Conservation (phyloP, 2,888 invertebrate species). For the Aricia artaxerxes region DNA sequence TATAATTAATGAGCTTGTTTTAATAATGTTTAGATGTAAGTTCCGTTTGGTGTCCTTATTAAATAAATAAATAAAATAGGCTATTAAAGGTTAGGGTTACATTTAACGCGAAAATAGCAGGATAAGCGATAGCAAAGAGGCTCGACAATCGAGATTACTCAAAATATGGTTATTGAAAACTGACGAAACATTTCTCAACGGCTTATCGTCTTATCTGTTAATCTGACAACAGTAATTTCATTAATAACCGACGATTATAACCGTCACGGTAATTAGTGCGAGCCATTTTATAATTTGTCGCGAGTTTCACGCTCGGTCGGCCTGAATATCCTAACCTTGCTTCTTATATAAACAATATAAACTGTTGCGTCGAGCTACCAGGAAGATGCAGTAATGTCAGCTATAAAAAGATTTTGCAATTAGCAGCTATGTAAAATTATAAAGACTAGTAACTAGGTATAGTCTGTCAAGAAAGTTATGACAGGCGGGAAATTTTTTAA, state of each 20-base stretch:
- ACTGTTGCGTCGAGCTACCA: background rate
- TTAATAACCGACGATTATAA: background rate
- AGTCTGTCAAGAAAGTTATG: too few relatives aligned
- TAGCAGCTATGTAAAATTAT: background rate
- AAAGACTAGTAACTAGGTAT: background rate
- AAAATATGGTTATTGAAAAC: background rate
- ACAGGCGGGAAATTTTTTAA: too few relatives aligned
- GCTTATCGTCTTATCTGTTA: background rate
- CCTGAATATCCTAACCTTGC: background rate
- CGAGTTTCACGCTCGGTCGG: background rate
- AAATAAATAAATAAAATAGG: too few relatives aligned
- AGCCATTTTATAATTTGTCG: background rate
- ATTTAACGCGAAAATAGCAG: too few relatives aligned
- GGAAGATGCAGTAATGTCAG: background rate
- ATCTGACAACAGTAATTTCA: background rate
- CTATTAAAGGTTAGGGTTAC: too few relatives aligned
- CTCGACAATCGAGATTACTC: background rate
- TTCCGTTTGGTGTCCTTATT: too few relatives aligned
- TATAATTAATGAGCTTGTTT: too few relatives aligned
- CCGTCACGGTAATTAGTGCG: background rate
- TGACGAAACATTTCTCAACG: background rate
- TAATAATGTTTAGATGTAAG: too few relatives aligned
- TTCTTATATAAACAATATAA: background rate
- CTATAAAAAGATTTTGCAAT: slow-evolving; percentile 2
- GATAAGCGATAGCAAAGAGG: too few relatives aligned